Evolutionary conservation across 2,888 invertebrate genomes (phyloP).

Genomic region (Acrocyrtus sp.): DNA sequence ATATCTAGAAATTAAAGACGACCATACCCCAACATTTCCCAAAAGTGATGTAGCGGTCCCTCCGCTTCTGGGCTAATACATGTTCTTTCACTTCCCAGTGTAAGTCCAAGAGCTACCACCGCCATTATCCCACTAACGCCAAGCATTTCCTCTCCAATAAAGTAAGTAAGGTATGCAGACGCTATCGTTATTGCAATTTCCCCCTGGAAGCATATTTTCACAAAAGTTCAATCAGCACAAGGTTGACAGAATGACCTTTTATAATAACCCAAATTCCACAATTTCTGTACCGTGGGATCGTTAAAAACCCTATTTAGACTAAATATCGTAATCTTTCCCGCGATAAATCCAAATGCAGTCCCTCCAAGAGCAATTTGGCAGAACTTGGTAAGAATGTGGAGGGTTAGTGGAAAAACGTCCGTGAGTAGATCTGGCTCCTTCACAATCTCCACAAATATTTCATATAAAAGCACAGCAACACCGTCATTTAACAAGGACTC

Average conservation of each 20-base stretch:
- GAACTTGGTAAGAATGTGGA: constrained; percentile 61
- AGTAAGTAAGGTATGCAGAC: constrained; percentile 67
- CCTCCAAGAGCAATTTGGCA: constrained; percentile 66
- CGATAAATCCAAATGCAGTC: constrained; percentile 66
- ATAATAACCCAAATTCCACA: too few relatives aligned
- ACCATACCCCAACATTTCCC: constrained; percentile 68
- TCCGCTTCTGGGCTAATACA: constrained; percentile 68
- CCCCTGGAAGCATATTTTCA: constrained; percentile 11
- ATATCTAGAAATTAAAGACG: too few relatives aligned
- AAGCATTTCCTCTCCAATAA: constrained; percentile 63
- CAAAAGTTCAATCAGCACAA: too few relatives aligned
- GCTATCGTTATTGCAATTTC: constrained; percentile 67
- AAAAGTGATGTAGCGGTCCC: constrained; percentile 67
- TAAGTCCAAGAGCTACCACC: constrained; percentile 67
- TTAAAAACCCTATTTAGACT: constrained; percentile 66
- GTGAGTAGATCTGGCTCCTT: constrained; percentile 32
- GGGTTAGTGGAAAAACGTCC: constrained; percentile 15
- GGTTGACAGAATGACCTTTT: too few relatives aligned
- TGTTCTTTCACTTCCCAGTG: constrained; percentile 66
- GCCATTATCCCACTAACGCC: constrained; percentile 68
- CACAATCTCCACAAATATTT: constrained; percentile 64
- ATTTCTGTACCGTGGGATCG: constrained; percentile 65
- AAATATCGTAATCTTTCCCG: constrained; percentile 65
- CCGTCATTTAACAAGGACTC: constrained; percentile 69
- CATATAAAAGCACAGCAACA: constrained; percentile 68